phyloP scores from a whole-genome alignment of 2,113 vertebrate genomes.

The Scomber scombrus region DNA sequence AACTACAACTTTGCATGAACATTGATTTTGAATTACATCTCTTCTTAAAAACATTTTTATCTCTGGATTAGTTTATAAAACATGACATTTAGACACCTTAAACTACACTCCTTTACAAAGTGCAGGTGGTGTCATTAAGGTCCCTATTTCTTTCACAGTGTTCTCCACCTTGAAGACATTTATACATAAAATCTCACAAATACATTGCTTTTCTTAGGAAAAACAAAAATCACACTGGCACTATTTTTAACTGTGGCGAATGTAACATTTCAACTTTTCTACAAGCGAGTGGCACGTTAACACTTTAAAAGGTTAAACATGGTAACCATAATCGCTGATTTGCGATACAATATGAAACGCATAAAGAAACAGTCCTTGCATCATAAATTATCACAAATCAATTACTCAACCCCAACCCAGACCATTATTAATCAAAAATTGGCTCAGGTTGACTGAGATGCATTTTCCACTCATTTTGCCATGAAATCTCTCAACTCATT shows the following conservation, averaged over 20 bases:
- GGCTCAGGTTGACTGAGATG: slow-evolving; percentile 48
- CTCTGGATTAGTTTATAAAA: slow-evolving; percentile 86
- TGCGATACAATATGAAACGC: slow-evolving; percentile 37
- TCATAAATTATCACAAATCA: slow-evolving; percentile 59
- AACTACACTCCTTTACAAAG: slow-evolving; percentile 61
- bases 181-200: slow-evolving; percentile 70
- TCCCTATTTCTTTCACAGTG: slow-evolving; percentile 63
- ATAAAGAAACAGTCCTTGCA: slow-evolving; percentile 29
- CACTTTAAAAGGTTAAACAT: slow-evolving; percentile 68
- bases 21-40: slow-evolving; percentile 75
- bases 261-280: slow-evolving; percentile 68
- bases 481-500: slow-evolving; percentile 33
- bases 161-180: slow-evolving; percentile 58
- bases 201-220: slow-evolving; percentile 66
- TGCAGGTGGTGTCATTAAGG: slow-evolving; percentile 70
- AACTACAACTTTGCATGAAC: slow-evolving; percentile 81
- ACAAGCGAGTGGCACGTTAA: slow-evolving; percentile 65
- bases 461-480: slow-evolving; percentile 39
- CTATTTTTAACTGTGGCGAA: slow-evolving; percentile 66
- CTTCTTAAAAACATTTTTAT: slow-evolving; percentile 73
- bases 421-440: slow-evolving; percentile 42
- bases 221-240: slow-evolving; percentile 76
- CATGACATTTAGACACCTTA: slow-evolving; percentile 76
- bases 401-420: slow-evolving; percentile 43
- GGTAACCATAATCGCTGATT: slow-evolving; percentile 63